Percentiles rank a stretch among this genome's conserved stretches.
Conservation (phyloP, 2,113 vertebrate genomes). For the Ivindomyrus marchei region DNA sequence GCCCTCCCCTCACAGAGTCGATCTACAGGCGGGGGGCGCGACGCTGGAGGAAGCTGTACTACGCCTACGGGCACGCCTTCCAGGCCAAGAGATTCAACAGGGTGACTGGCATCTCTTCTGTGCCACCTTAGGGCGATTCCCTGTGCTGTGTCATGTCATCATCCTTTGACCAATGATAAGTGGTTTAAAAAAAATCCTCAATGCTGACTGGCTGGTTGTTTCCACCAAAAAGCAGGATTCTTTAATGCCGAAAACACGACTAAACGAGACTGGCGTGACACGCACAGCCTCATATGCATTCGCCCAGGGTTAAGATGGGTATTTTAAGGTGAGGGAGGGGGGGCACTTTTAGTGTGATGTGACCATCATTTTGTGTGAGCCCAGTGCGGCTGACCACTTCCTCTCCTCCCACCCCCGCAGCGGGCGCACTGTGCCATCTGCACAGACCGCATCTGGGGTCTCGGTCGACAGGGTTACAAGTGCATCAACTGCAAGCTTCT, state of each 20-base stretch:
- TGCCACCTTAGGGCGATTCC: not conserved
- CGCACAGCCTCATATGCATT: not conserved
- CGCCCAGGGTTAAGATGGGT: not conserved
- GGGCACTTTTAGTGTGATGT: not conserved
- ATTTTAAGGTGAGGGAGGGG: not conserved
- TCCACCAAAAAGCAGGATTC: not conserved
- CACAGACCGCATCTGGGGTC: conserved; percentile 93
- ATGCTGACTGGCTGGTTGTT: not conserved
- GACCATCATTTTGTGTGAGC: not conserved
- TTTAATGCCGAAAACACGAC: not conserved
- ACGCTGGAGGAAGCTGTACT: conserved; percentile 97
- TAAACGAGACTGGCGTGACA: not conserved
- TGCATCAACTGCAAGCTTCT: conserved; percentile 98
- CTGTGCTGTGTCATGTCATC: not conserved
- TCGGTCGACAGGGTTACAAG: conserved; percentile 95
- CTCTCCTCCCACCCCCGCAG: conserved; percentile 50
- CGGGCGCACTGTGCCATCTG: conserved; percentile 97
- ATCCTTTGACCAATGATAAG: not conserved
- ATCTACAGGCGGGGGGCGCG: conserved; percentile 94
- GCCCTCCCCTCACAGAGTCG: conserved; percentile 69
- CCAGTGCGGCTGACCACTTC: not conserved
- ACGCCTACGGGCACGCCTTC: conserved; percentile 93
- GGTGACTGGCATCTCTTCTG: conserved; percentile 48
- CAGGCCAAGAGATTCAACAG: conserved; percentile 98
- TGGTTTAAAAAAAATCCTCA: not conserved